Evolutionary conservation across 2,797 vertebrate species (phyloP), one percentile per base, ranked within the genome.

Genomic region (Sebastolobus altivelis): DNA sequence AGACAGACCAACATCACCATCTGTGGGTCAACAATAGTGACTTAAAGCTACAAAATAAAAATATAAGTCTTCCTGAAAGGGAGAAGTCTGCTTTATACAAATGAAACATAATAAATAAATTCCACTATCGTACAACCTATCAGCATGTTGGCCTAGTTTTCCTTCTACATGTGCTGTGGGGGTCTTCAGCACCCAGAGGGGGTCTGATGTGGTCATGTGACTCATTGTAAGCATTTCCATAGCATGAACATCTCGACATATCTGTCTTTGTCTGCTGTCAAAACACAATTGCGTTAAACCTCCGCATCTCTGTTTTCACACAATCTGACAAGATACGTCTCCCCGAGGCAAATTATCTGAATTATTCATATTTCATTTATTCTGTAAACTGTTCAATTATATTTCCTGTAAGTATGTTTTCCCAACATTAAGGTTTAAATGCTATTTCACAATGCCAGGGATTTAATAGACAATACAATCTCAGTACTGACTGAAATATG

Each of bases 131-230:
- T 16, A 1, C 55, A 43, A 22, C 46, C 43, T 20, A 35, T 61
- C 66, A 38, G 55, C 25, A 40, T 10, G 33, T 54, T 88, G 82
- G 67, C 90, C 85, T 90, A 87, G 25, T 78, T 87, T 83, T 22
- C 33, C 37, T n/a, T 40, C 63, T 63, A 2, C 75, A 16, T 81
- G 49, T 62, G 40, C 10, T 54, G 68, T 56, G 59, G 82, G 80
- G 78, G 80, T 77, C 74, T 82, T 16, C 16, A 40, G 35, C 68
- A 33, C 69, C 90, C 84, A 14, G 0, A 46, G 75, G 79, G 81
- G 71, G 56, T 79, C 70, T 65, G 29, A 58, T 65, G 40, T 49
- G 78, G 72, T 84, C 84, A 83, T 38, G 72, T 75, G 74, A 85
- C 71, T 74, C 18, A 54, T 56, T 37, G 22, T n/a, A 61, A 72